Conservation (phyloP, 2,113 vertebrate genomes). For the Phyllostomus discolor region DNA sequence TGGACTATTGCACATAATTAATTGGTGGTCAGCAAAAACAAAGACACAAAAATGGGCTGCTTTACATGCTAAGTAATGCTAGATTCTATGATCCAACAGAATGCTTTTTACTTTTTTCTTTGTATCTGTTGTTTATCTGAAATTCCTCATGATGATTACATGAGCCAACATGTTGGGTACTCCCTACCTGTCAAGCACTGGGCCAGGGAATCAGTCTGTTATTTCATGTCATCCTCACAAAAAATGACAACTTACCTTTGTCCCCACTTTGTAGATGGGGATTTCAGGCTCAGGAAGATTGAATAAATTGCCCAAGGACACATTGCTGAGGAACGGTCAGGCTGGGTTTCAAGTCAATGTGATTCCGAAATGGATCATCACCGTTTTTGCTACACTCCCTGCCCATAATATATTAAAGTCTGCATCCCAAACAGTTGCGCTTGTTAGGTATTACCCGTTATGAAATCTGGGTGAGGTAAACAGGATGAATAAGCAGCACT, state of each 20-base stretch:
- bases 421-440: background rate
- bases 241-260: background rate
- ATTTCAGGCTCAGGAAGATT: background rate
- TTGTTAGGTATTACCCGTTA: background rate
- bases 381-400: background rate
- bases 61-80: background rate
- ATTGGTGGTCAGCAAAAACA: background rate
- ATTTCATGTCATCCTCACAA: background rate
- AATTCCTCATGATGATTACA: background rate
- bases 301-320: background rate
- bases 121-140: background rate
- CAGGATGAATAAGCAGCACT: background rate
- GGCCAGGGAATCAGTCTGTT: background rate
- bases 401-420: background rate
- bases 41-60: background rate
- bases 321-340: background rate
- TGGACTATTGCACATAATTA: background rate
- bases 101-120: background rate
- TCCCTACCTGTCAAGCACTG: background rate
- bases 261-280: background rate
- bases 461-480: background rate
- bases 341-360: background rate
- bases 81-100: background rate
- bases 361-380: background rate
- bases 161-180: background rate